Conservation (phyloP, 2,888 invertebrate genomes). For the Leistus spinibarbis region DNA sequence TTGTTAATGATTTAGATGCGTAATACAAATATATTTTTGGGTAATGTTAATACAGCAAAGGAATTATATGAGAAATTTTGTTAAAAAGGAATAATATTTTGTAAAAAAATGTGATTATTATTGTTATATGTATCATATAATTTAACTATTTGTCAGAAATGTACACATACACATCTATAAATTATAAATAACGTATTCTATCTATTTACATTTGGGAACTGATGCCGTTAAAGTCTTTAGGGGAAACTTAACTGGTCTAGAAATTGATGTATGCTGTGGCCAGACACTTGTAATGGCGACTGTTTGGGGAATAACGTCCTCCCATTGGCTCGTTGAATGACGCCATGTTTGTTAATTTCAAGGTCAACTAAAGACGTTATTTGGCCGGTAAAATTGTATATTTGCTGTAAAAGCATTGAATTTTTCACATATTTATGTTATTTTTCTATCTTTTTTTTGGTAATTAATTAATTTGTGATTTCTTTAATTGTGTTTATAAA, state of each 20-base stretch:
- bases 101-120: not conserved
- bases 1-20: slow-evolving; percentile 92
- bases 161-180: not conserved
- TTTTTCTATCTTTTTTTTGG: not conserved
- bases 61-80: slow-evolving; percentile 23
- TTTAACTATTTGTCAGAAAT: not conserved
- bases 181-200: not conserved
- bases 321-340: too few species aligned
- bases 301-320: too few species aligned
- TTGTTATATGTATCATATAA: not conserved
- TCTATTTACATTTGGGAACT: not conserved
- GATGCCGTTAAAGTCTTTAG: too few species aligned
- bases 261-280: too few species aligned
- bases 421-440: too few species aligned
- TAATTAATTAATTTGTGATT: too few species aligned
- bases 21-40: slow-evolving; percentile 50
- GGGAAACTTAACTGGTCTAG: too few species aligned
- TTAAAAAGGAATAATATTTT: slow-evolving; percentile 2
- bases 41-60: slow-evolving; percentile 15
- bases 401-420: not conserved
- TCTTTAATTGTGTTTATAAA: too few species aligned
- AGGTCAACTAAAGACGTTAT: too few species aligned
- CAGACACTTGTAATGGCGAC: too few species aligned
- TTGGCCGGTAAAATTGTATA: too few species aligned
- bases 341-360: too few species aligned